A percentile compares a stretch with the other conserved stretches of the same genome.
These are phyloP conservation scores for Smithornis capensis DNA, from an alignment of 2,113 vertebrate species.

Conservation along the genomic window DNA sequence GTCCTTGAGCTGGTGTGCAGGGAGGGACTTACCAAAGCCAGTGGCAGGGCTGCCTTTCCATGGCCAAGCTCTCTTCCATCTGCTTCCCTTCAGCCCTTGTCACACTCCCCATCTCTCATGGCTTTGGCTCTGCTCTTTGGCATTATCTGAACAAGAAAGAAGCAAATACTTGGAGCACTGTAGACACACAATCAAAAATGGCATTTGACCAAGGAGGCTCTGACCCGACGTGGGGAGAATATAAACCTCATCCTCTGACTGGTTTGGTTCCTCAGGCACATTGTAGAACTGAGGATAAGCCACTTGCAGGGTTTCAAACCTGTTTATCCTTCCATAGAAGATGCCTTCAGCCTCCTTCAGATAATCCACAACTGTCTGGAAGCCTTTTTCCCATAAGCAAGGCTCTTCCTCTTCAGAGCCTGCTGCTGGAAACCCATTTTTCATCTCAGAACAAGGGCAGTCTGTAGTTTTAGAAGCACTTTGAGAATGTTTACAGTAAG, in stretches of 20 bases:
- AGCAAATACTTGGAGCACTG: not conserved
- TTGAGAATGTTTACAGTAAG: not conserved
- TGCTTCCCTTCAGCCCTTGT: constrained; percentile 39
- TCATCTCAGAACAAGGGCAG: not conserved
- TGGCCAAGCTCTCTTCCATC: not conserved
- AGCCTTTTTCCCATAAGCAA: not conserved
- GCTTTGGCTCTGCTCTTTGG: constrained; percentile 8
- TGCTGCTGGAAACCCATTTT: not conserved
- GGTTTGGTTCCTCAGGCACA: not conserved
- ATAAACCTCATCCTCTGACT: not conserved
- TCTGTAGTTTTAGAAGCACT: not conserved
- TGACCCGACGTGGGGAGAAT: not conserved
- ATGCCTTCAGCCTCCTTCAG: not conserved
- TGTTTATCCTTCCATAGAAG: not conserved
- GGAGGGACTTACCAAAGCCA: not conserved
- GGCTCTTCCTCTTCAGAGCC: not conserved
- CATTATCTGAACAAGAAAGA: constrained; percentile 53
- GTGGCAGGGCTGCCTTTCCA: not conserved
- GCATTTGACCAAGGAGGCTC: not conserved
- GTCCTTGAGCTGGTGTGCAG: not conserved
- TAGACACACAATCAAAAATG: not conserved
- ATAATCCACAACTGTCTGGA: not conserved
- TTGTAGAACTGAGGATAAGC: not conserved
- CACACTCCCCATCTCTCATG: not conserved
- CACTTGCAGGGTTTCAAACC: not conserved